Conservation (phyloP, 2,113 vertebrate species). For the Boleophthalmus pectinirostris region DNA sequence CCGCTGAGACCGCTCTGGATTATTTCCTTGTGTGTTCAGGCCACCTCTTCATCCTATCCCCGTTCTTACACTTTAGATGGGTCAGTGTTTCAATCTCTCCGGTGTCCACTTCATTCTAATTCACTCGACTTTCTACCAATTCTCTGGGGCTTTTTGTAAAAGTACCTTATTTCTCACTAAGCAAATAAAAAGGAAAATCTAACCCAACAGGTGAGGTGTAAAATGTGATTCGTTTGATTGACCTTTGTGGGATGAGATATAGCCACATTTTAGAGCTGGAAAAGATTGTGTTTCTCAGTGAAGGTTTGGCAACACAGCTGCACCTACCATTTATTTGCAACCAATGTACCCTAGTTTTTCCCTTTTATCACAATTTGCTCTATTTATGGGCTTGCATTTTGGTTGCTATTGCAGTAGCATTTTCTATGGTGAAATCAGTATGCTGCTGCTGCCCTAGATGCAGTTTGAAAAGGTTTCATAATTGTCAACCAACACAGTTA, state of each 20-base stretch:
- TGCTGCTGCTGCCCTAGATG: background rate
- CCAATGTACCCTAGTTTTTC: background rate
- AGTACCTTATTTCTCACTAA: constrained; percentile 13
- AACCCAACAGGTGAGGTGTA: constrained; percentile 3
- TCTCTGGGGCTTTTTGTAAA: constrained; percentile 14
- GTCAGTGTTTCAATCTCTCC: constrained; percentile 27
- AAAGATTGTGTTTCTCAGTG: background rate
- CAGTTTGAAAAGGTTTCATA: constrained; percentile 3
- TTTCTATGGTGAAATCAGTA: constrained; percentile 1
- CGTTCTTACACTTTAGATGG: constrained; percentile 31
- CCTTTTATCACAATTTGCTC: constrained; percentile 7
- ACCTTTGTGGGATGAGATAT: constrained; percentile 12
- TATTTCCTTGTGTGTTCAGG: constrained; percentile 42
- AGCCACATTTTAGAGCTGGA: background rate
- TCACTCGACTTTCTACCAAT: constrained; percentile 10
- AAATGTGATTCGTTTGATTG: background rate
- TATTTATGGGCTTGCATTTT: background rate
- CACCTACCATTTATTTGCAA: background rate
- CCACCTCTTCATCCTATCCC: constrained; percentile 35
- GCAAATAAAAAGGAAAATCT: constrained; percentile 2
- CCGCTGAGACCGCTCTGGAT: constrained; percentile 49
- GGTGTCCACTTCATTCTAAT: constrained; percentile 30
- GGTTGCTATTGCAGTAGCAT: background rate
- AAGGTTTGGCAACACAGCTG: background rate
- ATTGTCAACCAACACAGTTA: background rate